These are phyloP conservation scores for Diadegma fenestrale DNA, from an alignment of 2,888 invertebrate species.

Conservation along the genomic window DNA sequence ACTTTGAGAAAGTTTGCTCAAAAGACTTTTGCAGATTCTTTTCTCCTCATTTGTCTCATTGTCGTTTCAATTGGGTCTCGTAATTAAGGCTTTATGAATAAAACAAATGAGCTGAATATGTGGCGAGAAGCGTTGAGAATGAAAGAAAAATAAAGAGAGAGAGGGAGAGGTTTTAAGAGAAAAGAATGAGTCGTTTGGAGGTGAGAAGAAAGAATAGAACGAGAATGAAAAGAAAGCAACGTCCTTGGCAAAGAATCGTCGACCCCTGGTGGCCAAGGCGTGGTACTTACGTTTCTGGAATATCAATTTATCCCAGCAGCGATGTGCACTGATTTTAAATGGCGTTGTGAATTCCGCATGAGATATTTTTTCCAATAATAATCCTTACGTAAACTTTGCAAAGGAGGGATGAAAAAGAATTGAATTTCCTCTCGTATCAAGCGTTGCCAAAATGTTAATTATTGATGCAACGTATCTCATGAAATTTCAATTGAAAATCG, in stretches of 20 bases:
- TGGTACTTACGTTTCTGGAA: constrained; percentile 56
- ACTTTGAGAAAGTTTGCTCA: constrained; percentile 4
- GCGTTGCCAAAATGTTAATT: not conserved
- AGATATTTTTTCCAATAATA: constrained; percentile 17
- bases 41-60: constrained; percentile 35
- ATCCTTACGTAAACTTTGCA: not conserved
- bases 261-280: constrained; percentile 45
- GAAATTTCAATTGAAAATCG: not conserved
- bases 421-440: not conserved
- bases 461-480: too few relatives aligned
- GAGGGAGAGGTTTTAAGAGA: not conserved
- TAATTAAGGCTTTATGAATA: constrained; percentile 57
- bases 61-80: constrained; percentile 35
- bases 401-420: not conserved
- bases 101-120: constrained; percentile 52
- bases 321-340: constrained; percentile 47
- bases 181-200: constrained; percentile 9
- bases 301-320: constrained; percentile 60
- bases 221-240: constrained; percentile 58
- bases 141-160: not conserved
- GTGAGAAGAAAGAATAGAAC: constrained; percentile 17
- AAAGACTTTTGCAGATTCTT: constrained; percentile 1
- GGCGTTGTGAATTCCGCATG: constrained; percentile 4
- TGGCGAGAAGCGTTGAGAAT: not conserved
- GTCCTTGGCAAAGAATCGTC: constrained; percentile 67